Evolutionary conservation across 1,140 invertebrate species (phyloP).

Genomic region (Holotrichia oblita): DNA sequence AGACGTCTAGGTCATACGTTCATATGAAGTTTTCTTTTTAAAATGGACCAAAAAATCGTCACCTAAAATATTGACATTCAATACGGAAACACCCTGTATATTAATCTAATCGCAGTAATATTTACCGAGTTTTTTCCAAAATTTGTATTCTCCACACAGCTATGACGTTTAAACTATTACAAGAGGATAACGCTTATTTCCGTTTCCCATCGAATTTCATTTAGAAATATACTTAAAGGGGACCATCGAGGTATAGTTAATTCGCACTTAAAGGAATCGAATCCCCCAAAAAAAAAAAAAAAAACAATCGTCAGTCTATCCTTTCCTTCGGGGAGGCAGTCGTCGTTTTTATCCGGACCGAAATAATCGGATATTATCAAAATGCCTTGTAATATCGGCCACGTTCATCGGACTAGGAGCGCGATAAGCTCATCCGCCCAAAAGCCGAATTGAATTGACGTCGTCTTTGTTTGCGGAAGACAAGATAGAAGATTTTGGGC

Average conservation of each 20-base stretch:
- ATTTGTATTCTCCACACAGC: not conserved
- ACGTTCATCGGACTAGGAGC: not conserved
- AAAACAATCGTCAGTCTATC: slow-evolving; percentile 24
- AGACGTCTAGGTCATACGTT: no score
- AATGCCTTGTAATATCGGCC: slow-evolving; percentile 23
- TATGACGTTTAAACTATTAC: not conserved
- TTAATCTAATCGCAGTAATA: no score
- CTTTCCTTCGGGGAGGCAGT: not conserved
- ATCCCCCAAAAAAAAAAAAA: no score
- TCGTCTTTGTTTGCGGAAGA: slow-evolving; percentile 33
- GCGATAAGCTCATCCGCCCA: slow-evolving; percentile 16
- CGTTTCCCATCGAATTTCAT: slow-evolving; percentile 19
- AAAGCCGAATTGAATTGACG: slow-evolving; percentile 28
- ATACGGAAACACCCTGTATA: no score
- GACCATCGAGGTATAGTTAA: not conserved
- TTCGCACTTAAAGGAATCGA: slow-evolving; percentile 19
- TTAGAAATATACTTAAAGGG: slow-evolving; percentile 8
- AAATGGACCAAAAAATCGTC: no score
- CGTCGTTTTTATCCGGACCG: not conserved
- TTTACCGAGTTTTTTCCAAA: not conserved
- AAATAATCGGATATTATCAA: slow-evolving; percentile 34
- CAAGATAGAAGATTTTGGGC: not conserved
- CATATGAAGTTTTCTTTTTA: no score
- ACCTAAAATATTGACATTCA: no score
- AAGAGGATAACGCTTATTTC: not conserved